These are phyloP conservation scores for Melitaea cinxia DNA, from an alignment of 1,140 invertebrate species.

Conservation along the genomic window DNA sequence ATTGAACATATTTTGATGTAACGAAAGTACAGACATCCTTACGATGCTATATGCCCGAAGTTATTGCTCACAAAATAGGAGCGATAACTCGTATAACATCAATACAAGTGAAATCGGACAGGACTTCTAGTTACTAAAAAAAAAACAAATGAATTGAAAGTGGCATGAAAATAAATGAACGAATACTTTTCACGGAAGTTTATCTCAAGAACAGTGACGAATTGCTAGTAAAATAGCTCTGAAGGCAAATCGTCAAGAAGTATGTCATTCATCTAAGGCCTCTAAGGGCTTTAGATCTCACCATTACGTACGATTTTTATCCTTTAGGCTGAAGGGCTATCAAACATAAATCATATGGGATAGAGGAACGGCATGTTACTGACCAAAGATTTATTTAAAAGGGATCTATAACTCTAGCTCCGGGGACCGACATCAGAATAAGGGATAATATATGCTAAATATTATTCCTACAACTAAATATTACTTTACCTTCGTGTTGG, in stretches of 20 bases:
- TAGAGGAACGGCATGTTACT: conserved; percentile 29
- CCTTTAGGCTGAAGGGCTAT: conserved; percentile 32
- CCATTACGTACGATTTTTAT: conserved; percentile 15
- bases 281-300: conserved; percentile 2
- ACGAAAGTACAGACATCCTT: no score
- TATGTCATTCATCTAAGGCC: conserved; percentile 13
- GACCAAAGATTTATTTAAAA: conserved; percentile 30
- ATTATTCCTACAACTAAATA: background rate
- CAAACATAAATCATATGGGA: conserved; percentile 54
- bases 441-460: background rate
- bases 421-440: background rate
- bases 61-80: no score
- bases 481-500: background rate
- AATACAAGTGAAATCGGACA: no score
- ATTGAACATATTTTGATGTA: no score
- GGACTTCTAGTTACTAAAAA: no score
- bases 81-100: no score
- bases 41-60: no score
- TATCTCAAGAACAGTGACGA: background rate
- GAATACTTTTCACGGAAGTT: background rate
- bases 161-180: no score
- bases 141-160: no score
- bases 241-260: conserved; percentile 9
- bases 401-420: conserved; percentile 22
- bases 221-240: background rate